phyloP scores from a whole-genome alignment of 2,888 invertebrate genomes.

The Augiades crinisus region DNA sequence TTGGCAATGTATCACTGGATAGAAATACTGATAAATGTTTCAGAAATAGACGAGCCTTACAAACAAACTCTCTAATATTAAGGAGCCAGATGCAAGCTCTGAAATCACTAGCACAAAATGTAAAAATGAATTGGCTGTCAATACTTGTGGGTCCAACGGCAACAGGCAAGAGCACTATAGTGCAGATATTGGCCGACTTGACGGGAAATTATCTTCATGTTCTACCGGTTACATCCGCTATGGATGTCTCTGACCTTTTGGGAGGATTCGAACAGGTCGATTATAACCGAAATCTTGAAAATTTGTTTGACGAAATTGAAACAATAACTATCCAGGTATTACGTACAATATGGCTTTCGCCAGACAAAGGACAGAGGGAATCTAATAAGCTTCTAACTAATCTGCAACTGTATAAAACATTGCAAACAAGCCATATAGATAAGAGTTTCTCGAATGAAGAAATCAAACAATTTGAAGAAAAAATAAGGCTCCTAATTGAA shows the following conservation, averaged over 20 bases:
- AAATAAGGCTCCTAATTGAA: constrained; percentile 48
- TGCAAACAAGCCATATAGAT: constrained; percentile 40
- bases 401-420: constrained; percentile 51
- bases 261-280: constrained; percentile 98
- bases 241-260: constrained; percentile 96
- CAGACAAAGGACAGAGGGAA: constrained; percentile 44
- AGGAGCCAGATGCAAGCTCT: constrained; percentile 84
- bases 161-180: constrained; percentile 90
- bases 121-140: constrained; percentile 95
- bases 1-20: constrained; percentile 83
- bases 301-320: constrained; percentile 82
- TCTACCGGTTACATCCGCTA: constrained; percentile 92
- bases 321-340: constrained; percentile 74
- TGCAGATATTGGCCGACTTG: constrained; percentile 88
- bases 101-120: constrained; percentile 91
- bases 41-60: constrained; percentile 54
- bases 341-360: constrained; percentile 63
- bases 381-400: constrained; percentile 52
- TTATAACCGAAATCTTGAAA: constrained; percentile 87
- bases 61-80: constrained; percentile 68
- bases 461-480: constrained; percentile 50
- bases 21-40: constrained; percentile 64
- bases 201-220: constrained; percentile 87
- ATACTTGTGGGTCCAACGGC: constrained; percentile 91
- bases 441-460: constrained; percentile 40